These are phyloP conservation scores for Poeciliopsis paucimaculata DNA, from an alignment of 2,797 vertebrate species.

Conservation along the genomic window DNA sequence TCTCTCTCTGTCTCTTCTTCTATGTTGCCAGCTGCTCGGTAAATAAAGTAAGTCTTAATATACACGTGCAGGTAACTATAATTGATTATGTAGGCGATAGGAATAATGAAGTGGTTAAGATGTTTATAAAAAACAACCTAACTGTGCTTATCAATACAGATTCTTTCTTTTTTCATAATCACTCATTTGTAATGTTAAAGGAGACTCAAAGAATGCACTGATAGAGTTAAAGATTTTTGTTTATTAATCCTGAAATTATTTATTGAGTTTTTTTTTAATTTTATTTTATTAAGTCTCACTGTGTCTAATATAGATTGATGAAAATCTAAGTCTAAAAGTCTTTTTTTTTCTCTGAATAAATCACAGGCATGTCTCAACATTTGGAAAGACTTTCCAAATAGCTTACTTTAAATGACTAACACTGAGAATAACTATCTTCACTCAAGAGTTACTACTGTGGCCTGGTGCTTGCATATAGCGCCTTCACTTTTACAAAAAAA, in stretches of 20 bases:
- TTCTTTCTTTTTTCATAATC: neutral
- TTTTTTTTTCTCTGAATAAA: neutral
- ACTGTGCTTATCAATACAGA: neutral
- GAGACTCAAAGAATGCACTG: neutral
- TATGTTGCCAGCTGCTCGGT: neutral
- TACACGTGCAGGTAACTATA: neutral
- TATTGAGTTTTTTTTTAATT: neutral
- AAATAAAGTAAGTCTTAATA: neutral
- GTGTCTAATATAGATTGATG: neutral
- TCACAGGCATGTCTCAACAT: neutral
- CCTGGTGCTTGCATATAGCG: neutral
- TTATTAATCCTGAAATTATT: neutral
- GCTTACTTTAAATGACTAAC: neutral
- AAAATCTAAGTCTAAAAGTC: neutral
- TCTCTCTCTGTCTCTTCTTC: neutral
- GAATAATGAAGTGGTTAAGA: neutral
- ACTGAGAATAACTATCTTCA: neutral
- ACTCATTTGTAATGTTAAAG: neutral
- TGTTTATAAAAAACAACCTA: neutral
- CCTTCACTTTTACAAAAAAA: neutral
- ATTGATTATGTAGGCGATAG: neutral
- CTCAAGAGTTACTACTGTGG: neutral
- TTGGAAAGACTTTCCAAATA: neutral
- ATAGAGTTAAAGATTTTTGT: neutral
- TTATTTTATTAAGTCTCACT: neutral